Base-by-base conservation (phyloP, 2,113 vertebrate genomes). In the Melanerpes aurifrons region DNA sequence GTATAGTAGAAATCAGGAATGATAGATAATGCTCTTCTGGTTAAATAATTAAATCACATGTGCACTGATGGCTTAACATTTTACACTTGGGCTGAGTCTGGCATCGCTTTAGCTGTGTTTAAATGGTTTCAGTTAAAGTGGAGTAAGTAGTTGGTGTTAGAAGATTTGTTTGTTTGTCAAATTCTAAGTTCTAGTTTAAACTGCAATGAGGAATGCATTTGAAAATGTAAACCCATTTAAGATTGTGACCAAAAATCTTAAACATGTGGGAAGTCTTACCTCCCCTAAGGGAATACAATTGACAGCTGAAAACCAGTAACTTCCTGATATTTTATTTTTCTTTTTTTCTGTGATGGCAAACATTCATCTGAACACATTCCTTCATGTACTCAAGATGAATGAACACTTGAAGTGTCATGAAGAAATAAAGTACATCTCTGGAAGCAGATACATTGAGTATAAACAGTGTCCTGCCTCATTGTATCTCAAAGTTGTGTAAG, bases 241-340 rank as follows among this genome's bases (percentile, higher is more conserved):
- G 0, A 0, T 72, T 74, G 48, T 53, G 56, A 3, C 22, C 10
- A 57, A 13, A 15, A 59, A 16, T 53, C 21, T 72, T 64, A 63
- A 82, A 48, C 7, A 8, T 12, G 6, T 54, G 18, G 18, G 15
- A 13, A 31, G 15, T 2, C 22, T 70, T 58, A 11, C 13, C 82
- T 86, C 56, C 29, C 63, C 18, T 32, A 6, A 73, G 26, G 40
- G 43, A 67, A 25, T 48, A 48, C 48, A 80, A 58, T 12, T 83
- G 70, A 29, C 20, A 64, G 16, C 40, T 73, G 57, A 76, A 48
- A 40, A 62, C 45, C 7, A 58, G 3, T 56, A 80, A 18, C 37
- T 82, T 76, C n/a, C 63, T 45, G n/a, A 6, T 73, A 12, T 45
- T 45, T 45, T 45, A 37, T 26, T 72, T 62, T 24, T 53, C 22